phyloP scores from a whole-genome alignment of 2,113 vertebrate genomes.

The Tachycineta bicolor region DNA sequence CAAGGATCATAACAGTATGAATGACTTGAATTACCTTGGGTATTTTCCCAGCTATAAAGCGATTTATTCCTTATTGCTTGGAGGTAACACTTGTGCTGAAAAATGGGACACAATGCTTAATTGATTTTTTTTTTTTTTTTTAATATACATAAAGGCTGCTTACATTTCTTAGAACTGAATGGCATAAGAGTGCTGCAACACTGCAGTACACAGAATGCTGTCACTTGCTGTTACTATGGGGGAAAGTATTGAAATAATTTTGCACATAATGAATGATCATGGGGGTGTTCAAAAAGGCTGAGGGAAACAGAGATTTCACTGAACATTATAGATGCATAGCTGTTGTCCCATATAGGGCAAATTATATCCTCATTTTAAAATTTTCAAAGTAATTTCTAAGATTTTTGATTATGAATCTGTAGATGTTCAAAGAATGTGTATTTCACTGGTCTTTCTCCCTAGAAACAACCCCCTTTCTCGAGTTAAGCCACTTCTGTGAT shows the following conservation, averaged over 20 bases:
- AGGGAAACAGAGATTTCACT: slow-evolving; percentile 27
- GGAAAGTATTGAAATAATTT: slow-evolving; percentile 49
- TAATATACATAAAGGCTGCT: slow-evolving; percentile 54
- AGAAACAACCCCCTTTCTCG: background rate
- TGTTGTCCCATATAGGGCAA: slow-evolving; percentile 7
- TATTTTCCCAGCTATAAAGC: slow-evolving; percentile 55
- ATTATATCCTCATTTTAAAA: background rate
- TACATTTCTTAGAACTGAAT: slow-evolving; percentile 57
- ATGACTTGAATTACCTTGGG: slow-evolving; percentile 67
- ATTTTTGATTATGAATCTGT: background rate
- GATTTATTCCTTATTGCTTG: slow-evolving; percentile 59
- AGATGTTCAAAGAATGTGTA: background rate
- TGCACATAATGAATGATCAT: slow-evolving; percentile 17
- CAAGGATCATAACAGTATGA: slow-evolving; percentile 51
- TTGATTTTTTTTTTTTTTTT: slow-evolving; percentile 35
- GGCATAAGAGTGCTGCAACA: background rate
- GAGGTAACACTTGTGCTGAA: slow-evolving; percentile 67
- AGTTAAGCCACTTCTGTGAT: background rate
- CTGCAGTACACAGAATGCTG: slow-evolving; percentile 6
- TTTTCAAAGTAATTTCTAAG: slow-evolving; percentile 29
- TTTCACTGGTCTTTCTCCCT: background rate
- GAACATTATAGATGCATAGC: background rate
- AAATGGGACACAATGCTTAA: slow-evolving; percentile 65
- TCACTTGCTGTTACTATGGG: slow-evolving; percentile 37
- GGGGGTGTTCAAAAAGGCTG: background rate